Conservation (phyloP, 2,797 vertebrate species). For the Buphagus erythrorhynchus region DNA sequence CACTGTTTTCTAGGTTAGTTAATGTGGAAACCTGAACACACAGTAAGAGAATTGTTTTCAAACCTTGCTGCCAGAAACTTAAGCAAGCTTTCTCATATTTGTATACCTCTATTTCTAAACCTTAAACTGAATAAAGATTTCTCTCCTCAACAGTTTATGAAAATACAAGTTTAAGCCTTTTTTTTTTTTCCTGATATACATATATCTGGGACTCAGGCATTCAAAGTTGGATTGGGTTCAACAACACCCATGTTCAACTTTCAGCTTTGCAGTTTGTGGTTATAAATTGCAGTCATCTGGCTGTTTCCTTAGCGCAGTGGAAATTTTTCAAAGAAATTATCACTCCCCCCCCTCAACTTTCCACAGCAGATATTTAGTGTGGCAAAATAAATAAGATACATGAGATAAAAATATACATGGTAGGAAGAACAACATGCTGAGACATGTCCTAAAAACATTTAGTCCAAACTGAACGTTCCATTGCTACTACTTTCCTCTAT, state of each 20-base stretch:
- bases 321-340: background rate
- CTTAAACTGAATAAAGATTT: background rate
- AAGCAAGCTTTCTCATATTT: background rate
- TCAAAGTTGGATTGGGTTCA: background rate
- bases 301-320: background rate
- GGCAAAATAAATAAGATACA: background rate
- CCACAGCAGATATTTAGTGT: background rate
- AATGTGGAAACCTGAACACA: background rate
- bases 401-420: background rate
- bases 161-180: background rate
- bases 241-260: background rate
- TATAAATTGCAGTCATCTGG: background rate
- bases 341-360: accelerated
- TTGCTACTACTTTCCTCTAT: background rate
- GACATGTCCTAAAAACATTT: background rate
- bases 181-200: too few relatives aligned
- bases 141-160: background rate
- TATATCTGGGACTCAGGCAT: background rate
- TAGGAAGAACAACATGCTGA: background rate
- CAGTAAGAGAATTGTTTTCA: background rate
- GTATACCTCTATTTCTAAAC: background rate
- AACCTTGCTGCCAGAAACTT: background rate
- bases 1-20: background rate
- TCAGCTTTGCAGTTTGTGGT: background rate
- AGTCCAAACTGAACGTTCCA: background rate